phyloP scores from a whole-genome alignment of 1,140 invertebrate genomes.

The Druon quercuslanigerum region DNA sequence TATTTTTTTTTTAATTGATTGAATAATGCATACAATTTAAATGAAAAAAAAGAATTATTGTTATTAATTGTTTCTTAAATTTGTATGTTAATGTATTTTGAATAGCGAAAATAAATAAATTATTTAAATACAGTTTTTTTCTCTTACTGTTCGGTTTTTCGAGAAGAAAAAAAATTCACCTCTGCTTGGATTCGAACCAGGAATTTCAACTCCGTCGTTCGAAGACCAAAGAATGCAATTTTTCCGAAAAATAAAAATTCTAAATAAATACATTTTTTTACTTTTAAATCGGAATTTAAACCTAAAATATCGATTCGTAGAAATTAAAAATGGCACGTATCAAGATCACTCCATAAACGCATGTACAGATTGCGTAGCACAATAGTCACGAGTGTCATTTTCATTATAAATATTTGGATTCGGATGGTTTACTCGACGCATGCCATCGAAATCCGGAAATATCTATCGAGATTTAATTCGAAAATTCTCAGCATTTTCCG shows the following conservation, averaged over 20 bases:
- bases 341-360: conserved; percentile 7
- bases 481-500: background rate
- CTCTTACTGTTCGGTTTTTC: no score
- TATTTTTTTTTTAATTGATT: no score
- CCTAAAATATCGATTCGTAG: background rate
- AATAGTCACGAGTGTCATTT: conserved; percentile 26
- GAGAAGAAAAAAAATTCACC: no score
- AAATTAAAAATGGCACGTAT: background rate
- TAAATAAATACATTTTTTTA: background rate
- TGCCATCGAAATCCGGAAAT: conserved; percentile 22
- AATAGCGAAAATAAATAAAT: no score
- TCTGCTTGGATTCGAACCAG: no score
- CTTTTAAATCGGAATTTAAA: background rate
- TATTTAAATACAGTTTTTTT: no score
- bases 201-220: no score
- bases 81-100: no score
- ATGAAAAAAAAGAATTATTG: no score
- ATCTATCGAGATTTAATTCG: background rate
- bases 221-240: no score
- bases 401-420: conserved; percentile 19
- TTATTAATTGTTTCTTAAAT: no score
- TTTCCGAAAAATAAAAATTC: background rate
- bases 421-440: conserved; percentile 4
- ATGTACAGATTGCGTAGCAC: conserved; percentile 9
- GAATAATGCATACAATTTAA: no score